phyloP scores from a whole-genome alignment of 2,797 vertebrate species.

The Coracias cyanogaster region DNA sequence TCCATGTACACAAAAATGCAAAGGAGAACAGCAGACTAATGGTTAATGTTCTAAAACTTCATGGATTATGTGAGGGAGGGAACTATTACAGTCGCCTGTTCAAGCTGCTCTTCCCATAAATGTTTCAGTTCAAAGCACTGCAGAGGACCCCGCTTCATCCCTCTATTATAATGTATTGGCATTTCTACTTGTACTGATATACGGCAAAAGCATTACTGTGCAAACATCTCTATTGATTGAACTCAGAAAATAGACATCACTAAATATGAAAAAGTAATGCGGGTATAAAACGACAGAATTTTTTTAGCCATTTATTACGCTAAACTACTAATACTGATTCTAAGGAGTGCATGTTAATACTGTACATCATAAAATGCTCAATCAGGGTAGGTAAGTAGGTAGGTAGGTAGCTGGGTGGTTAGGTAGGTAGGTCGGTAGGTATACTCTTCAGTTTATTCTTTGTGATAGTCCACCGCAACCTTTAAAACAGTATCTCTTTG shows the following conservation, averaged over 20 bases:
- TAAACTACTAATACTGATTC: background rate
- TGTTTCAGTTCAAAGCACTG: background rate
- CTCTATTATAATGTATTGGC: background rate
- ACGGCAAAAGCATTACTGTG: background rate
- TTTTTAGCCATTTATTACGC: background rate
- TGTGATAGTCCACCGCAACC: background rate
- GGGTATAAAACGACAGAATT: background rate
- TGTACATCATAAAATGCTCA: background rate
- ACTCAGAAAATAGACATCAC: background rate
- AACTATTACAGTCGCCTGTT: background rate
- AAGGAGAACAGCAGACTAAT: background rate
- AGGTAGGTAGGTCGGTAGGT: background rate
- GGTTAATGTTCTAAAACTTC: background rate
- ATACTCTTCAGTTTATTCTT: background rate
- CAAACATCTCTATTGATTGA: background rate
- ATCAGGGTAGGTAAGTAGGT: background rate
- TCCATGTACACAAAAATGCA: background rate
- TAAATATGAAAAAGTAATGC: background rate
- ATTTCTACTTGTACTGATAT: background rate
- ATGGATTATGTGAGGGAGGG: accelerated
- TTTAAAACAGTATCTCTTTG: background rate
- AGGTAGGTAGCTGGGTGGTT: no score
- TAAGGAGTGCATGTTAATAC: background rate
- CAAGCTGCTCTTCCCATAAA: background rate
- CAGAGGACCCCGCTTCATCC: background rate